Evolutionary conservation across 2,888 invertebrate genomes (phyloP), one percentile per base, ranked within the genome.

Genomic region (Pseudococcus jackbeardsleyi): DNA sequence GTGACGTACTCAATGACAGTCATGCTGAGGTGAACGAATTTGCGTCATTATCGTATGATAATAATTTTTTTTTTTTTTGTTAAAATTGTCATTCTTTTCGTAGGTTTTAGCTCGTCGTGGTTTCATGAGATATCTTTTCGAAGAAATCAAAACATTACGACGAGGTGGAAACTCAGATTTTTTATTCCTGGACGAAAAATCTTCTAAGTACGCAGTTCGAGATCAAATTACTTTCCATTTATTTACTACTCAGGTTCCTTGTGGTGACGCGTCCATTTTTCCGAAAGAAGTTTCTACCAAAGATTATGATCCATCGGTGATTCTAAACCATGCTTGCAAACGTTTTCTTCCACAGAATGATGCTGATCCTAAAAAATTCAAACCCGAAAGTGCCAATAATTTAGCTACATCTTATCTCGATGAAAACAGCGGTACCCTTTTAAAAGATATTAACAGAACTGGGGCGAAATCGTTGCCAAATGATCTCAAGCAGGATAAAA

Each of bases 261-360:
- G 98, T 92, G 98, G 98, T 0, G 98, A 98, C 93, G 97, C 97
- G 17, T 95, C 97, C 22, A 98, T 98, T 90, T 94, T 96, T 91
- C 93, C 94, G 0, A 95, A 89, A 15, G 33, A 39, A 87, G 85
- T 19, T 85, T 50, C 26, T 79, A 22, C 4, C 84, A 85, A 54
- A n/a, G 19, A 17, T 54, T 4, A 19, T 9, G 68, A 54, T 1
- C 26, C 17, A 12, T 12, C 39, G 26, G 64, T 8, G 9, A 17
- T 12, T 85, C 12, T 2, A 54, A 46, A 19, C 46, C 19, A 19
- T 26, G n/a, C 8, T 19, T 39, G 42, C n/a, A 46, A 46, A 22
- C 64, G 64, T 86, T 46, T 22, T 0, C 5, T 64, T 17, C 17
- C 59, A 0, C 86, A 39, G 4, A 19, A 72, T 8, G 68, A 86